Evolutionary conservation across 2,113 vertebrate species (phyloP), one percentile per base, ranked within the genome.

Genomic region (Lipotes vexillifer): DNA sequence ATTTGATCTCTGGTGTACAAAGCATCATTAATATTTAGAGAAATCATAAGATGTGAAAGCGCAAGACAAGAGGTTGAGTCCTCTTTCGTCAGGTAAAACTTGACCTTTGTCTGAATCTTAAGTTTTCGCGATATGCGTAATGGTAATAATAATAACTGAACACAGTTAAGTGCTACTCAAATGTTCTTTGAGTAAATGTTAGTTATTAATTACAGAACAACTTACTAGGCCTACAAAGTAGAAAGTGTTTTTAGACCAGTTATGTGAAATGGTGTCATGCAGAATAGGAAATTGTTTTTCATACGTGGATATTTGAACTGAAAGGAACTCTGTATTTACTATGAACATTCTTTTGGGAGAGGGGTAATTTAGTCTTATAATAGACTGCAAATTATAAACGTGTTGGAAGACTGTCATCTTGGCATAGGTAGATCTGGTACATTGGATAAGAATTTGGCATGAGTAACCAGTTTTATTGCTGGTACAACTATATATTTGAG

Each of bases 271-370:
- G 5, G 23, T 52, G 55, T 89, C 71, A 85, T 72, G 13, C 41
- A 95, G 80, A 94, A 96, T 75, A 94, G 44, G 52, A 59, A 96
- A 88, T 38, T 65, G 74, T 29, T 88, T 96, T 93, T 84, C n/a
- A 29, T 82, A n/a, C 49, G 36, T 92, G 86, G n/a, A 38, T 89
- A 59, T 44, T 84, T 95, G 36, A 96, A 46, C 41, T 63, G 59
- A 87, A 86, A 91, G 11, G 29, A 91, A 38, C 44, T 57, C 31
- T 72, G 13, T 38, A 59, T 89, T 94, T 94, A 68, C 36, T 83
- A n/a, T 83, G 41, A 94, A 27, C 57, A 52, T 63, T 80, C 41
- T 36, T 88, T 84, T 94, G 14, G 23, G 38, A 7, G 63, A 89
- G 68, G 23, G 21, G 31, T 95, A 31, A 72, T 81, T 49, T 82